Evolutionary conservation across 2,888 invertebrate species (phyloP), one percentile per base, ranked within the genome.

Genomic region (Creontiades dilutus): DNA sequence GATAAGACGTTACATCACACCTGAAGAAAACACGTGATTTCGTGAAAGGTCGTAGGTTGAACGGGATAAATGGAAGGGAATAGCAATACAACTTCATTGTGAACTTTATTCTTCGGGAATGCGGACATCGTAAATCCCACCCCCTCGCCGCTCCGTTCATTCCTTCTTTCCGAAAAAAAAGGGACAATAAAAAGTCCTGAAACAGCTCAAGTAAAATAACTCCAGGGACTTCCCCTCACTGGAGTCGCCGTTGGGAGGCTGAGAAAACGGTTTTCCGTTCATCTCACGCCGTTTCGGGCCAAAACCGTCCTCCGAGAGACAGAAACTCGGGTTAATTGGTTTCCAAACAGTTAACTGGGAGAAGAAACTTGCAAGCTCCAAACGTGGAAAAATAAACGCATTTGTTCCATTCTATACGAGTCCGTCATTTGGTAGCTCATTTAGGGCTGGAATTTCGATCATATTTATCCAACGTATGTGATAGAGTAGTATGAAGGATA

Each of bases 41-140:
- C 61, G 61, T 19, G n/a, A n/a, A 19, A 61, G 61, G 61, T 57
- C n/a, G 16, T 52, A n/a, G 19, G 61, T 61, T 61, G 61, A 61
- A 61, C n/a, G 16, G n/a, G 19, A n/a, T 61, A 52, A 52, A 52
- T 16, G n/a, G 61, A 9, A 61, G 19, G n/a, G n/a, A 61, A 61
- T n/a, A n/a, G n/a, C 61, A 19, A 61, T 61, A n/a, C 61, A 19
- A 61, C 61, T 61, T 19, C 61, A 61, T 61, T 61, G n/a, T 61
- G 19, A 61, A 61, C 61, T 19, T 61, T 61, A 61, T 61, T 61
- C 61, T 61, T 61, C n/a, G 61, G 61, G 61, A 19, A 61, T 61
- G 61, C 61, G 19, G 61, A 61, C 61, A 61, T 61, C 61, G 61
- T 19, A 61, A 61, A 61, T 61, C 19, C 61, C 3, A 61, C 61